These are phyloP conservation scores for Caenorhabditis briggsae DNA, from an alignment of 1,140 invertebrate species.

Conservation along the genomic window DNA sequence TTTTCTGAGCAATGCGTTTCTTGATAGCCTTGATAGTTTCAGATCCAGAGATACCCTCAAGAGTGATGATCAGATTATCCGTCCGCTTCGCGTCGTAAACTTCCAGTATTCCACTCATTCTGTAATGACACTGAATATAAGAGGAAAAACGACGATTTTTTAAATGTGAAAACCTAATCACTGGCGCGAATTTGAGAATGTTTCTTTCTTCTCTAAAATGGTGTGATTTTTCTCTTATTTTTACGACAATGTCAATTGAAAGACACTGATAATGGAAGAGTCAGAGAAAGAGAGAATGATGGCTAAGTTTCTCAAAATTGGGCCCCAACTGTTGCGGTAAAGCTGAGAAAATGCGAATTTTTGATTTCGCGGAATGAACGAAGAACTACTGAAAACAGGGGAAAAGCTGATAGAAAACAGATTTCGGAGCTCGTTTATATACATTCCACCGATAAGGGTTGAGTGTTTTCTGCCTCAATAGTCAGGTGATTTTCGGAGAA, in stretches of 20 bases:
- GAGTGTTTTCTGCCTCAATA: not conserved
- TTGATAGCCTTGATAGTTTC: conserved; percentile 67
- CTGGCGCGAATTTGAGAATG: not conserved
- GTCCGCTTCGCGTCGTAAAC: conserved; percentile 62
- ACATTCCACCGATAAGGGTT: not conserved
- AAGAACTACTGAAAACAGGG: too few relatives aligned
- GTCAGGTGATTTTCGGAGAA: conserved; percentile 31
- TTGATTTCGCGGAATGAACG: too few relatives aligned
- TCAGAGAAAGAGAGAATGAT: not conserved
- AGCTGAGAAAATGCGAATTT: too few relatives aligned
- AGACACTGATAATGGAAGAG: conserved; percentile 13
- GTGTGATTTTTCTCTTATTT: conserved; percentile 1
- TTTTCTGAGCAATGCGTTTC: conserved; percentile 67
- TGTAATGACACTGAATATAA: not conserved
- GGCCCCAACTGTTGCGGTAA: too few relatives aligned
- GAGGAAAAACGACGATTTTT: not conserved
- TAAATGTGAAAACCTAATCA: not conserved
- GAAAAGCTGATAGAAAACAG: too few relatives aligned
- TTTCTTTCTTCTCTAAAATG: not conserved
- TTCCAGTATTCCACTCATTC: conserved; percentile 64
- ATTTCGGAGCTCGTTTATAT: not conserved
- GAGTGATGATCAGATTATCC: conserved; percentile 51
- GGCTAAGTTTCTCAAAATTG: not conserved
- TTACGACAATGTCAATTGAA: not conserved
- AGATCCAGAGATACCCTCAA: conserved; percentile 61